These are phyloP conservation scores for Heliconius eleuchia DNA, from an alignment of 1,140 invertebrate species.

Conservation along the genomic window DNA sequence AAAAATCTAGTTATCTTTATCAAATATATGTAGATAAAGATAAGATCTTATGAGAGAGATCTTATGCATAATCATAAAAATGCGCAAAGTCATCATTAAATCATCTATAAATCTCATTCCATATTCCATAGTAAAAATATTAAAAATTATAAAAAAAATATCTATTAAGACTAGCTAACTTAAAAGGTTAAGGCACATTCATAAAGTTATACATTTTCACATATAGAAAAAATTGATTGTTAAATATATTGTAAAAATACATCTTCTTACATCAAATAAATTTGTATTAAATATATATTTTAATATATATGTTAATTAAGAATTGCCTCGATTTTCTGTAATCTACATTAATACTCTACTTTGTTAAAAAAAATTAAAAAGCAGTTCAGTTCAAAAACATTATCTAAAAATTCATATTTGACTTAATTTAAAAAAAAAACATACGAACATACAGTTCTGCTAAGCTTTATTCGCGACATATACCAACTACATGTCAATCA, in stretches of 20 bases:
- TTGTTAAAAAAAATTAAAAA: background rate
- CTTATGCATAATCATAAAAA: background rate
- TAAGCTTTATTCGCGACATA: too few relatives aligned
- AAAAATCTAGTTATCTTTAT: background rate
- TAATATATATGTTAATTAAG: background rate
- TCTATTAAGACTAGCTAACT: background rate
- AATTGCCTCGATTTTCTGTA: background rate
- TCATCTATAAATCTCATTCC: background rate
- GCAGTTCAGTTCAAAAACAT: background rate
- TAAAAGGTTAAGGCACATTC: slow-evolving; percentile 9
- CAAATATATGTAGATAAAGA: background rate
- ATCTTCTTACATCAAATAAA: background rate
- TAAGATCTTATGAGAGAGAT: background rate
- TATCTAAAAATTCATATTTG: background rate
- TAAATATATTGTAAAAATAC: background rate
- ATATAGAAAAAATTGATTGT: background rate
- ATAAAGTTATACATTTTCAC: background rate
- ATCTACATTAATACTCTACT: background rate
- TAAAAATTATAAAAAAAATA: background rate
- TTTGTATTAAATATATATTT: background rate
- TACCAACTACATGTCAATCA: too few relatives aligned
- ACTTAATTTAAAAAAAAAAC: background rate
- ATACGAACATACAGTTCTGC: too few relatives aligned
- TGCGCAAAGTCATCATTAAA: too few relatives aligned
- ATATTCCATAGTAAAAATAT: background rate